These are phyloP conservation scores for Cyphomyrmex costatus DNA, from an alignment of 1,140 invertebrate species.

Conservation along the genomic window DNA sequence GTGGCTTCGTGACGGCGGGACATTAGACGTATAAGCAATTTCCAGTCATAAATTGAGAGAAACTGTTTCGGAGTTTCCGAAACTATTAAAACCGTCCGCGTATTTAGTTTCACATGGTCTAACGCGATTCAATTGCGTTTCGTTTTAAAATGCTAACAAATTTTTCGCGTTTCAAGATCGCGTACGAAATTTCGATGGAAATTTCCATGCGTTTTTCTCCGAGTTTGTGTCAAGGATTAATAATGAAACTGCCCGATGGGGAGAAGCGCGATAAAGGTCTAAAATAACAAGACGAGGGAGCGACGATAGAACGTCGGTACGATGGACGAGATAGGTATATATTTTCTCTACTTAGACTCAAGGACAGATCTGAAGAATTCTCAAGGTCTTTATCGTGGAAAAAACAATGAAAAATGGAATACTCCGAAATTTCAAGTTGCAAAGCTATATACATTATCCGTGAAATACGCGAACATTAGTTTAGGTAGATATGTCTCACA, in stretches of 20 bases:
- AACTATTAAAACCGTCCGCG: slow-evolving; percentile 15
- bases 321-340: slow-evolving; percentile 32
- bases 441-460: neutral
- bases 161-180: slow-evolving; percentile 10
- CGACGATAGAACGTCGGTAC: slow-evolving; percentile 19
- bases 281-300: slow-evolving; percentile 57
- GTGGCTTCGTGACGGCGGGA: neutral
- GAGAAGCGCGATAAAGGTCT: slow-evolving; percentile 47
- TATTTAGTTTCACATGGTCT: neutral
- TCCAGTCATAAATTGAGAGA: neutral
- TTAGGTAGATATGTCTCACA: neutral
- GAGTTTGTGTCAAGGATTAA: slow-evolving; percentile 32
- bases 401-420: neutral
- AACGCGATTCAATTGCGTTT: neutral
- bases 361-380: slow-evolving; percentile 47
- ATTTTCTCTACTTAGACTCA: slow-evolving; percentile 54
- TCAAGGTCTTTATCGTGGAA: neutral
- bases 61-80: neutral
- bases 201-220: slow-evolving; percentile 20
- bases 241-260: slow-evolving; percentile 9
- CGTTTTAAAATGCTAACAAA: neutral
- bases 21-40: neutral
- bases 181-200: neutral
- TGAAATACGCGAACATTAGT: neutral
- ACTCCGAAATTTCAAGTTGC: neutral